Percentiles rank a stretch among this genome's conserved stretches.
phyloP scores from a whole-genome alignment of 2,797 vertebrate species.

The Percopsis omiscomaycus region DNA sequence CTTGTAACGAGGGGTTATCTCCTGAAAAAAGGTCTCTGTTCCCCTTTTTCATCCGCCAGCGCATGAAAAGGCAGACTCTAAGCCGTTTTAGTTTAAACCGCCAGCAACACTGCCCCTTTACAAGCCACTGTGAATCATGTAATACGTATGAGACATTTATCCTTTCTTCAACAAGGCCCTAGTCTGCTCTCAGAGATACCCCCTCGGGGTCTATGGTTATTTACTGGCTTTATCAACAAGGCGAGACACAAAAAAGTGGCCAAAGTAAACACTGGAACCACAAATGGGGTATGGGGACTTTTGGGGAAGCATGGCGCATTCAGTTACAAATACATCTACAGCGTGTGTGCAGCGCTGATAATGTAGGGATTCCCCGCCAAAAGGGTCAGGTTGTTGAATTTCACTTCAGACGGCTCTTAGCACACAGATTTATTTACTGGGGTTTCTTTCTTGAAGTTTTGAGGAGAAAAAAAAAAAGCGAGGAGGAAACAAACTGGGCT shows the following conservation, averaged over 20 bases:
- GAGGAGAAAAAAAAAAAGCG: slow-evolving; percentile 22
- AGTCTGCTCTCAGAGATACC: background rate
- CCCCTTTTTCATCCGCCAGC: slow-evolving; percentile 8
- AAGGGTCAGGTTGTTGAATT: slow-evolving; percentile 57
- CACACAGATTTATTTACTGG: slow-evolving; percentile 31
- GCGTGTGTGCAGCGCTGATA: slow-evolving; percentile 65
- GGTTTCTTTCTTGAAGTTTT: slow-evolving; percentile 25
- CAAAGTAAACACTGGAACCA: slow-evolving; percentile 42
- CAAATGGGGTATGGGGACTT: slow-evolving; percentile 26
- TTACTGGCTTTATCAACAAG: slow-evolving; percentile 51
- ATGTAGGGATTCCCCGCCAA: slow-evolving; percentile 54
- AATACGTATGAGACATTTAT: slow-evolving; percentile 34
- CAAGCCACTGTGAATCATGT: slow-evolving; percentile 24
- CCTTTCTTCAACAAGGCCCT: slow-evolving; percentile 17
- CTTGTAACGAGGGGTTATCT: slow-evolving; percentile 21
- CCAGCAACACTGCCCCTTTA: slow-evolving; percentile 38
- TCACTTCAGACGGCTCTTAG: slow-evolving; percentile 46
- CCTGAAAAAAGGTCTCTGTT: slow-evolving; percentile 14
- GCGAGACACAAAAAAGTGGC: slow-evolving; percentile 39
- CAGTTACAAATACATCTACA: slow-evolving; percentile 31
- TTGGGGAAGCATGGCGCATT: slow-evolving; percentile 12
- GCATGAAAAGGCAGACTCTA: slow-evolving; percentile 17
- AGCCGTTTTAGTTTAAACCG: slow-evolving; percentile 23
- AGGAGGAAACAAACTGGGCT: slow-evolving; percentile 35
- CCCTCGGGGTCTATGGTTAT: slow-evolving; percentile 30